Conservation (phyloP, 92 coral and sea anemone species). For the Pocillopora meandrina region DNA sequence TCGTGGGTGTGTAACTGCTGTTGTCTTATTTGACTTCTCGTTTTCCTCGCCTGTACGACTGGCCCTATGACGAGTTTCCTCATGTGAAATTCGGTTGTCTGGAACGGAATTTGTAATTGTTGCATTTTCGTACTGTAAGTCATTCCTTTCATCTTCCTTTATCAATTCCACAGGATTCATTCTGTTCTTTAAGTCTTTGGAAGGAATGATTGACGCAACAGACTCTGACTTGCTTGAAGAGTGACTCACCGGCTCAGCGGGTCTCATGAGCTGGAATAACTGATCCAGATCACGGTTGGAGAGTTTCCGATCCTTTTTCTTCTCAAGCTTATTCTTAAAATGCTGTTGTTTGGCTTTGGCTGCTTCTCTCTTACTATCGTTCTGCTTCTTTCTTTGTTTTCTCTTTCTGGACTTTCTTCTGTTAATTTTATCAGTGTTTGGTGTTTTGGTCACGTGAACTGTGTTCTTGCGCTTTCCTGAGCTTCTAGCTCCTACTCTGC, state of each 20-base stretch:
- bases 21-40: too few relatives aligned
- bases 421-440: conserved; percentile 4
- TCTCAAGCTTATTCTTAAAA: background rate
- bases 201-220: too few relatives aligned
- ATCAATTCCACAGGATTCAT: background rate
- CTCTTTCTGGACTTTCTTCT: background rate
- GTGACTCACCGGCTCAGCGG: background rate
- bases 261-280: conserved; percentile 58
- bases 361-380: background rate
- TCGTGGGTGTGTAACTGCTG: too few relatives aligned
- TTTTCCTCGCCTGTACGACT: too few relatives aligned
- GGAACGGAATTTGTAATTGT: too few relatives aligned
- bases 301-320: conserved; percentile 26
- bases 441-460: conserved; percentile 9
- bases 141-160: too few relatives aligned
- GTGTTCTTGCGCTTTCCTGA: background rate
- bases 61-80: too few relatives aligned
- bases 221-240: background rate
- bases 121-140: too few relatives aligned
- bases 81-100: too few relatives aligned
- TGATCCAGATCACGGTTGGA: conserved; percentile 43
- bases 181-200: background rate
- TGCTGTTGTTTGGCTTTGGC: background rate
- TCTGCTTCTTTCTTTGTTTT: background rate
- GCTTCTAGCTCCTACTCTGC: background rate